Evolutionary conservation across 1,140 invertebrate species (phyloP), one percentile per base, ranked within the genome.

Genomic region (Rhyzopertha dominica): DNA sequence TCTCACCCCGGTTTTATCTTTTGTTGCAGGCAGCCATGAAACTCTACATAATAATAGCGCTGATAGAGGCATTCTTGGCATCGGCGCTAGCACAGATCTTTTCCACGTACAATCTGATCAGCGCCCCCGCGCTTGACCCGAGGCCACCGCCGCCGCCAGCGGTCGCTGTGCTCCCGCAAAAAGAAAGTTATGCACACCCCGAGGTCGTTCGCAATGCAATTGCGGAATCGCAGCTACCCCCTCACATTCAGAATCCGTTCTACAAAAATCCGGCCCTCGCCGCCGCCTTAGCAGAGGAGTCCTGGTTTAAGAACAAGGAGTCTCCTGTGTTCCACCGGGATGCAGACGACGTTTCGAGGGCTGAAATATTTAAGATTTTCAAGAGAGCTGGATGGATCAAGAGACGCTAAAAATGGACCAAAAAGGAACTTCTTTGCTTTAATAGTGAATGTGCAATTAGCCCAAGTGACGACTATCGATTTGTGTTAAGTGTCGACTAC

Each of bases 251-350:
- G 31, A 84, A 88, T 57, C 74, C 80, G 1, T 88, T 88, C 61
- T 90, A 86, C 58, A 82, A 81, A 51, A 82, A 90, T 67, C 85
- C 85, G 0, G 59, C 66, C 4, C 77, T 86, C 5, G 84, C 80
- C 9, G 76, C 77, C 9, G 77, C 72, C 1, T 66, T 90, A 4
- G 84, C 85, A 1, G 78, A 81, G 53, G 81, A 84, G 53, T 85
- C 83, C 1, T 85, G 85, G 80, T 79, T 86, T 38, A 71, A 74
- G 0, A 73, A 79, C 35, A 85, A 85, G 58, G 83, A 87, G 64
- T 80, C 77, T 65, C 80, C 80, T 34, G 84, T 88, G 2, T 73
- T 79, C 20, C 73, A 87, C 56, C 73, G 86, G 3, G 84, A 87
- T 58, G 79, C 84, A 0, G 84, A 88, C 46, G 81, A 85, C 62